Conservation (phyloP, 2,888 invertebrate genomes). For the Drosophila neutralis region DNA sequence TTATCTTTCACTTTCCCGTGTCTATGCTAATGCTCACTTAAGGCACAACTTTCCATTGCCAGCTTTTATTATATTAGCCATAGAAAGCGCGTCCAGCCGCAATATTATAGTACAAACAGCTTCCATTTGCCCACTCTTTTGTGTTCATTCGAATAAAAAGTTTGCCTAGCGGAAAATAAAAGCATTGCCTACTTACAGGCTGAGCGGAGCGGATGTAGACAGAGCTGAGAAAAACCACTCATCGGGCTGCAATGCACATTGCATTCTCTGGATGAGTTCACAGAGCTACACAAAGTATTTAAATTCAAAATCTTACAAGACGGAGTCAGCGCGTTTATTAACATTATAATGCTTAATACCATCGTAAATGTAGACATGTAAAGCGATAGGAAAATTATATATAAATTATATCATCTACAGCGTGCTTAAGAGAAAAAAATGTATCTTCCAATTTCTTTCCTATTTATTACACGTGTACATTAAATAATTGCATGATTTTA, state of each 20-base stretch:
- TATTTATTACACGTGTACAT: no score
- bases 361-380: neutral
- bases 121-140: slow-evolving; percentile 9
- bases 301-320: neutral
- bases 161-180: slow-evolving; percentile 38
- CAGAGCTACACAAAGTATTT: neutral
- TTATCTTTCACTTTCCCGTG: slow-evolving; percentile 21
- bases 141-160: slow-evolving; percentile 21
- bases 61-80: slow-evolving; percentile 31
- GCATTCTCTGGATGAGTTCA: slow-evolving; percentile 6
- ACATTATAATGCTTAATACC: neutral
- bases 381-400: neutral
- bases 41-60: slow-evolving; percentile 58
- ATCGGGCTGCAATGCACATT: slow-evolving; percentile 1
- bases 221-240: slow-evolving; percentile 6
- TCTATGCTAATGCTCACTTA: slow-evolving; percentile 53
- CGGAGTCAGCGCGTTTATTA: neutral
- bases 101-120: slow-evolving; percentile 27
- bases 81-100: slow-evolving; percentile 58
- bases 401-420: neutral
- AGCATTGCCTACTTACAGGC: slow-evolving; percentile 60
- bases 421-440: neutral
- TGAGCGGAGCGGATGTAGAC: slow-evolving; percentile 48
- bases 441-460: no score
- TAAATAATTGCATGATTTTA: neutral